phyloP scores from a whole-genome alignment of 2,888 invertebrate genomes.

The Leptarthrus brevirostris region DNA sequence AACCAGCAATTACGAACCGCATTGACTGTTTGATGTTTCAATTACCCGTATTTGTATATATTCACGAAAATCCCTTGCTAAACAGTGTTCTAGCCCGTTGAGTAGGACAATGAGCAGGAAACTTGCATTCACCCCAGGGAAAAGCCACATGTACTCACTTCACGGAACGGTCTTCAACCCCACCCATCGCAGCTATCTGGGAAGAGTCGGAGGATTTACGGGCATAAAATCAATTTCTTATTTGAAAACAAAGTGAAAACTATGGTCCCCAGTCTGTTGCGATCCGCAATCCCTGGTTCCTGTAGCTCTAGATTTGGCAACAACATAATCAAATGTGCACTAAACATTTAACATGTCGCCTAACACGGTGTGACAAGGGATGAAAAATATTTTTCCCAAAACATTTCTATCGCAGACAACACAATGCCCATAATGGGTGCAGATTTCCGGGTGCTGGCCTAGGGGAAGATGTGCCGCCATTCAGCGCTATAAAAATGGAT shows the following conservation, averaged over 20 bases:
- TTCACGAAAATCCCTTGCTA: slow-evolving; percentile 40
- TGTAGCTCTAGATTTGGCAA: slow-evolving; percentile 29
- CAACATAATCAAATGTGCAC: slow-evolving; percentile 45
- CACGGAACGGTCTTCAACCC: slow-evolving; percentile 36
- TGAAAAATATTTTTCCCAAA: slow-evolving; percentile 55
- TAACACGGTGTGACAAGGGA: slow-evolving; percentile 54
- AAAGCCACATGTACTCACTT: slow-evolving; percentile 49
- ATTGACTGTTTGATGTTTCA: slow-evolving; percentile 54
- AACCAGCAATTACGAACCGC: slow-evolving; percentile 53
- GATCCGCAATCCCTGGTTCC: background rate
- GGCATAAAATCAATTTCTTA: slow-evolving; percentile 53
- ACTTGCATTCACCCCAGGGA: slow-evolving; percentile 26
- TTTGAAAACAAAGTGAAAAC: slow-evolving; percentile 51
- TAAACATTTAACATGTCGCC: slow-evolving; percentile 44
- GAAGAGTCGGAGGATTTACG: slow-evolving; percentile 36
- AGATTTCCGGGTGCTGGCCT: slow-evolving; percentile 52
- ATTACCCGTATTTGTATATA: slow-evolving; percentile 54
- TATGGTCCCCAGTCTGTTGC: background rate
- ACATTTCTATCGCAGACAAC: slow-evolving; percentile 52
- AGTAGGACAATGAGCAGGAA: background rate
- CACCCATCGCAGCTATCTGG: slow-evolving; percentile 47
- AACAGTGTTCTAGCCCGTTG: background rate
- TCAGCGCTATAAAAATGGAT: slow-evolving; percentile 40
- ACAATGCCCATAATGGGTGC: slow-evolving; percentile 52
- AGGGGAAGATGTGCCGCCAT: slow-evolving; percentile 12